Evolutionary conservation across 2,888 invertebrate species (phyloP), one percentile per base, ranked within the genome.

Genomic region (Aplocera efformata): DNA sequence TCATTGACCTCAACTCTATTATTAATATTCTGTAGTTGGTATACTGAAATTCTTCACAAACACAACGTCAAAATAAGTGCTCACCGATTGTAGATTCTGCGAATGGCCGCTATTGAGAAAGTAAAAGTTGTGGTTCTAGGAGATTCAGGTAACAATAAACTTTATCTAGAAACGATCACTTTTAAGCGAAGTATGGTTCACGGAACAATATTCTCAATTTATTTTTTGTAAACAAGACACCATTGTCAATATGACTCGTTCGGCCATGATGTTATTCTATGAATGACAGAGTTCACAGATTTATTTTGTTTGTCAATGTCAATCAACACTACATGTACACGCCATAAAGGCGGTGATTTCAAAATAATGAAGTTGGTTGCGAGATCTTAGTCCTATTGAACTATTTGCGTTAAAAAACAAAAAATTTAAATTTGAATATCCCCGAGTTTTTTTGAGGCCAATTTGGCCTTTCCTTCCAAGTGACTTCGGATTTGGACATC

Each of bases 81-180:
- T 68, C 67, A 80, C 82, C 73, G 54, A 65, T 55, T 25, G 52
- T 32, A 51, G 52, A 48, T 51, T 56, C 51, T 56, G 60, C 64
- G 68, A 81, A 95, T 94, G 94, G 93, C 95, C 63, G 92, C 93
- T 51, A 94, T 96, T 64, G 96, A 96, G 80, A 94, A 96, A 90
- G 96, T 96, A 9, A 94, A 96, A 78, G 93, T 98, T 47, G 91
- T 98, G 60, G 93, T 98, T 43, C 92, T 98, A 46, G 98, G 98
- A 32, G 98, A 98, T 89, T 95, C 96, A 50, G 96, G 95, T 94
- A 90, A 79, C 67, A 67, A 39, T 47, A 46, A 32, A 46, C 45
- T 63, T 54, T 58, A 53, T 44, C 36, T 58, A 48, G 56, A 50
- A 44, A 50, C 41, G 48, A 48, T 48, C 67, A 72, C 71, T 67